phyloP scores from a whole-genome alignment of 2,888 invertebrate genomes.

The Drosophila stalkeri region DNA sequence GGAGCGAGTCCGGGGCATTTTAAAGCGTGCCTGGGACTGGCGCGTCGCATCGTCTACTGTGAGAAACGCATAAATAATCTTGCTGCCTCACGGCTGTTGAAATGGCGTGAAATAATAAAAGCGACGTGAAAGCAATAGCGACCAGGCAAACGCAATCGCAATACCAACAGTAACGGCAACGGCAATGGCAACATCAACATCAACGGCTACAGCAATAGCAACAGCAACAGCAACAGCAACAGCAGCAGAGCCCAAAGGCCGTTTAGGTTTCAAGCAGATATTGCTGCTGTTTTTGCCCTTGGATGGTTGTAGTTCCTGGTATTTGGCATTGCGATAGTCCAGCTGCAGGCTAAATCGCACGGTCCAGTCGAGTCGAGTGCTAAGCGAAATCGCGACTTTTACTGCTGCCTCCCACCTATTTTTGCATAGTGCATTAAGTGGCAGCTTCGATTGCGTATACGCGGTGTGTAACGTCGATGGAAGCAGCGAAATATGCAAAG shows the following conservation, averaged over 20 bases:
- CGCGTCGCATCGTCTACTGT: constrained; percentile 42
- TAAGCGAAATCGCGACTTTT: constrained; percentile 55
- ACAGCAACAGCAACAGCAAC: constrained; percentile 23
- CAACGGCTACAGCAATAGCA: constrained; percentile 20
- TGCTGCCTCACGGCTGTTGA: constrained; percentile 80
- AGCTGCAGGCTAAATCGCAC: constrained; percentile 53
- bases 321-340: constrained; percentile 44
- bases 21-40: constrained; percentile 62
- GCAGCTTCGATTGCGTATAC: constrained; percentile 57
- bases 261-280: constrained; percentile 47
- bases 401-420: constrained; percentile 47
- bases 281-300: constrained; percentile 24
- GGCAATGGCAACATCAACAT: constrained; percentile 14
- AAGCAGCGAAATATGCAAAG: constrained; percentile 4
- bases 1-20: constrained; percentile 46
- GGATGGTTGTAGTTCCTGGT: constrained; percentile 26
- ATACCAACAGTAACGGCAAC: constrained; percentile 18
- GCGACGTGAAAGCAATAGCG: constrained; percentile 76
- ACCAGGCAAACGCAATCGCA: constrained; percentile 56
- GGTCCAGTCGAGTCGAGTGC: constrained; percentile 18
- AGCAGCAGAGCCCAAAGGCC: constrained; percentile 45
- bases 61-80: constrained; percentile 78
- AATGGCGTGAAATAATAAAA: constrained; percentile 81
- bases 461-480: constrained; percentile 19
- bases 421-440: constrained; percentile 62